Percentiles rank a stretch among this genome's conserved stretches.
Evolutionary conservation across 2,113 vertebrate species (phyloP).

Genomic region (Varanus komodoensis): DNA sequence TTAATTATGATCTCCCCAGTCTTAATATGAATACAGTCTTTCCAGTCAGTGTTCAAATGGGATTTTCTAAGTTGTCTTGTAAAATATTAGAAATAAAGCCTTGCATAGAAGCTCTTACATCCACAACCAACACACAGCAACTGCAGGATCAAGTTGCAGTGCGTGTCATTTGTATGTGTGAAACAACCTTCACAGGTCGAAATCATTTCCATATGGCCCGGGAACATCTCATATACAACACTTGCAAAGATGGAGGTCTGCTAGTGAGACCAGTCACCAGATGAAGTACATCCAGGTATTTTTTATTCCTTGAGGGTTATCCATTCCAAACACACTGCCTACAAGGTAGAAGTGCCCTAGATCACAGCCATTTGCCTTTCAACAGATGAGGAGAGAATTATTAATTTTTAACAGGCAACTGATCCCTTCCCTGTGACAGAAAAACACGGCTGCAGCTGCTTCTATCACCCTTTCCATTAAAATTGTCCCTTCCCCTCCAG

Average conservation of each 20-base stretch:
- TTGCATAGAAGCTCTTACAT: neutral
- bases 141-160: neutral
- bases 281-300: neutral
- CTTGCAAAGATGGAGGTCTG: neutral
- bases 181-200: neutral
- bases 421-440: neutral
- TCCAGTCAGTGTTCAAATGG: neutral
- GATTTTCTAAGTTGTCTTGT: neutral
- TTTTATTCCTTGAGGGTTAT: neutral
- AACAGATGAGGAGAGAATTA: neutral
- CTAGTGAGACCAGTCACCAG: no score
- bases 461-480: neutral
- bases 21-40: neutral
- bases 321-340: neutral
- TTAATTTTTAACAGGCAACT: neutral
- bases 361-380: neutral
- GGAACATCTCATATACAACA: neutral
- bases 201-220: neutral
- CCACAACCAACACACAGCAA: neutral
- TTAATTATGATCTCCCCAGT: neutral
- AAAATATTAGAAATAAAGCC: neutral
- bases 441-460: neutral
- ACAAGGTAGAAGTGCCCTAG: neutral
- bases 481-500: neutral
- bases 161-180: neutral